Evolutionary conservation across 2,888 invertebrate genomes (phyloP), one percentile per base, ranked within the genome.

Genomic region (Timema cristinae): DNA sequence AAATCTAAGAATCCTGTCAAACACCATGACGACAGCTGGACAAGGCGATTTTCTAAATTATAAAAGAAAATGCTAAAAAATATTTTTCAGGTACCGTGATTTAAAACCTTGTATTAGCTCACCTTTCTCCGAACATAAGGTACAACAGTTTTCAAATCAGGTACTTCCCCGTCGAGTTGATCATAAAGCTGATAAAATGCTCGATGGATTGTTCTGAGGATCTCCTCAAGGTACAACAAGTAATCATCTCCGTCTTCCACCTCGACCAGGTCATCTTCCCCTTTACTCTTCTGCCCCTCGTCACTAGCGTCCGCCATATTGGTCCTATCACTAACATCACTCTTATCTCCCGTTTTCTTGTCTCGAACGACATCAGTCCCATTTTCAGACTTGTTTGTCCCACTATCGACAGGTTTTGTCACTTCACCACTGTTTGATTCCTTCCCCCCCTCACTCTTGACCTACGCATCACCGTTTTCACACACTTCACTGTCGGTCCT

Each of bases 181-280:
- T 92, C 91, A 78, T 88, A 89, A 74, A 88, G 83, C 68, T 87
- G 84, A 80, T 93, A 96, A 83, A 91, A 96, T 69, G 89, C 90
- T 79, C 85, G 84, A 81, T 99, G 98, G 81, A 99, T 94, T 78
- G 89, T 89, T 79, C 88, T 90, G 56, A 99, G 85, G 79, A 98
- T 96, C 79, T 94, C 93, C 82, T 97, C 95, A 73, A 98, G 85
- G 81, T 97, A 94, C 74, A 95, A 84, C 72, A 98, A 85, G 83
- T 98, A 98, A 81, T 96, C 94, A 84, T 98, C 97, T 0, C 92
- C 87, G 81, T 95, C 94, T 76, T 92, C 91, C 7, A 92, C 86
- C 81, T 92, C 91, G 71, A 91, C 88, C 74, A 88, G 84, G 63
- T 88, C 75, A 13, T 77, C 87, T 73, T 87, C 87, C 7, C 61